Evolutionary conservation across 2,113 vertebrate species (phyloP).

Genomic region (Rhea americana): DNA sequence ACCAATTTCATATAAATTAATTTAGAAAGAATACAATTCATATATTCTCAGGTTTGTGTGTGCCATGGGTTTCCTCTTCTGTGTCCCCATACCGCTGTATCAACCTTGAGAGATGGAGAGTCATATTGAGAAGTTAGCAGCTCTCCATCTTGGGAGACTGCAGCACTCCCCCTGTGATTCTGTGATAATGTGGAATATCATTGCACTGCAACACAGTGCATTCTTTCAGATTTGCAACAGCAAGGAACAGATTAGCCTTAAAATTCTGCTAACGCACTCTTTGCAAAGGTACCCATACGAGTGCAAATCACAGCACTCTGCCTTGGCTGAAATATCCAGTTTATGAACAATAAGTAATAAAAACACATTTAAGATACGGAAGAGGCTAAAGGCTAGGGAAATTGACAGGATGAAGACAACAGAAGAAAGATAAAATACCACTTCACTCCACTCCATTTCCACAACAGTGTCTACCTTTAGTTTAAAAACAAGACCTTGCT

Average conservation of each 20-base stretch:
- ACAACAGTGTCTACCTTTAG: background rate
- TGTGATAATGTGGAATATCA: background rate
- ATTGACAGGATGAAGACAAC: background rate
- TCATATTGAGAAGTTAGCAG: background rate
- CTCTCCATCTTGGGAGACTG: background rate
- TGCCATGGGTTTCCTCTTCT: background rate
- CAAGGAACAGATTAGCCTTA: background rate
- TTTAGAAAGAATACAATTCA: background rate
- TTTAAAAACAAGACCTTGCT: background rate
- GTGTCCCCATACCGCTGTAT: background rate
- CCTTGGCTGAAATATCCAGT: background rate
- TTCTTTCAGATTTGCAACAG: background rate
- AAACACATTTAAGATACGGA: background rate
- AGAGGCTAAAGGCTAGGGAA: background rate
- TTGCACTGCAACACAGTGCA: background rate
- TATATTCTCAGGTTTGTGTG: background rate
- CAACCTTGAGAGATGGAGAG: background rate
- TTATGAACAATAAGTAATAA: background rate
- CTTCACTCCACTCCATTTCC: background rate
- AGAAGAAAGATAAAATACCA: background rate
- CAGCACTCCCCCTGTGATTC: background rate
- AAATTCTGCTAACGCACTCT: background rate
- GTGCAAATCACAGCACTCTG: background rate
- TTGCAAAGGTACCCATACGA: background rate
- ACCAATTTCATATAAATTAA: background rate